Conservation (phyloP, 2,113 vertebrate genomes). For the Archilochus colubris region DNA sequence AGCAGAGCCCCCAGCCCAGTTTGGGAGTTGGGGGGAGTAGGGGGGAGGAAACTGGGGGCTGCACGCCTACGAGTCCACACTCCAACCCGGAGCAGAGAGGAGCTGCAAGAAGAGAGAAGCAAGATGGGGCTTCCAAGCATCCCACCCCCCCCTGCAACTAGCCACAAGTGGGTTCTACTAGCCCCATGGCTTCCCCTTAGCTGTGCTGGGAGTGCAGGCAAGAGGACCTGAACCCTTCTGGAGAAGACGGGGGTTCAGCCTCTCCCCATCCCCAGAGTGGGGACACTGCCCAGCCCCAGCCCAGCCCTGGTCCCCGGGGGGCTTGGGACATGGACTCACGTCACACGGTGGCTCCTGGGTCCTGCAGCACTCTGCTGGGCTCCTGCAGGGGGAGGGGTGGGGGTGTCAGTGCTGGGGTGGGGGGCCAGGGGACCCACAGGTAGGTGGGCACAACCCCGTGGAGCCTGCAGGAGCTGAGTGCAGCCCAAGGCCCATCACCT, state of each 20-base stretch:
- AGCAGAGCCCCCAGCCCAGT: not conserved
- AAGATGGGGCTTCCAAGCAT: fast-evolving
- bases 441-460: not conserved
- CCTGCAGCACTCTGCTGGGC: not conserved
- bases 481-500: not conserved
- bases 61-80: not conserved
- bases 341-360: constrained; percentile 51
- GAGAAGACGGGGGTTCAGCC: not conserved
- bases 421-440: fast-evolving
- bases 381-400: constrained; percentile 29
- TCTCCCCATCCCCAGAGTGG: not conserved
- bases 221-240: not conserved
- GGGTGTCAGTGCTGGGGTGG: fast-evolving
- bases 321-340: constrained; percentile 13
- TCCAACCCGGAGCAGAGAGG: not conserved
- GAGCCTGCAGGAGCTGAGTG: not conserved
- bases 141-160: not conserved
- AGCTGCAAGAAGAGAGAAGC: constrained; percentile 30
- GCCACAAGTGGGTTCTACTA: too few relatives aligned
- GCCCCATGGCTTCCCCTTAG: too few relatives aligned
- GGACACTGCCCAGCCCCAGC: not conserved
- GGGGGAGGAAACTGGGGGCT: not conserved
- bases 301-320: not conserved
- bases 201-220: not conserved
- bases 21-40: not conserved